A percentile compares a stretch with the other conserved stretches of the same genome.
Conservation (phyloP, 2,888 invertebrate species). For the Allacma fusca region DNA sequence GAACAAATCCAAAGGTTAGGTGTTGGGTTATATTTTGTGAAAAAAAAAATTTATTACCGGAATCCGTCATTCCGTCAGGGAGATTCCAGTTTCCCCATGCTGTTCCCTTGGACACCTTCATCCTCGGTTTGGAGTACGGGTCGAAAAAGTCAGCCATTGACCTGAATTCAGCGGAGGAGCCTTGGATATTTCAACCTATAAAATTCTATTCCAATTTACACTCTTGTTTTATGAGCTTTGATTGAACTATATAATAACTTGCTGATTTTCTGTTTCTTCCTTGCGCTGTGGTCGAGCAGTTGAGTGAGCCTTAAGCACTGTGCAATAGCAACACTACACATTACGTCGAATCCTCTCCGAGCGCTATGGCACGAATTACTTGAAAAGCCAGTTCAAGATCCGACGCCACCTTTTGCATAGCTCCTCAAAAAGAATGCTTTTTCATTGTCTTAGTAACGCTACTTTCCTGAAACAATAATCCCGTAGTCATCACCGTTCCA, state of each 20-base stretch:
- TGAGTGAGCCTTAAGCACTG: neutral
- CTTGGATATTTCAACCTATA: neutral
- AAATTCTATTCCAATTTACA: slow-evolving; percentile 20
- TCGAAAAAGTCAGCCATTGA: slow-evolving; percentile 44
- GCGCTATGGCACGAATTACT: neutral
- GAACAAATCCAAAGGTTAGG: slow-evolving; percentile 1
- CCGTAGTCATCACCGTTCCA: neutral
- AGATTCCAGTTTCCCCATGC: slow-evolving; percentile 56
- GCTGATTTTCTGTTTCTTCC: slow-evolving; percentile 20
- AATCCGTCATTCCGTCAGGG: slow-evolving; percentile 51
- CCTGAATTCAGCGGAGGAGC: neutral
- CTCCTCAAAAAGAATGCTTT: slow-evolving; percentile 9
- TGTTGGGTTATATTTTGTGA: neutral
- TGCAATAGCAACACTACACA: neutral
- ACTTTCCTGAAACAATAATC: neutral
- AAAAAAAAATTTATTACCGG: slow-evolving; percentile 46
- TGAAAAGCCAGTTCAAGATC: neutral
- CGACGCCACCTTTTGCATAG: slow-evolving; percentile 19
- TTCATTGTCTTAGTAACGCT: slow-evolving; percentile 4
- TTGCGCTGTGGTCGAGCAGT: slow-evolving; percentile 11
- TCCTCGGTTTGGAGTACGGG: slow-evolving; percentile 16
- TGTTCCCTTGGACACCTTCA: slow-evolving; percentile 40
- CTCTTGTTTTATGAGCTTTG: neutral
- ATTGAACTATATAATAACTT: neutral
- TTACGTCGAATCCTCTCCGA: slow-evolving; percentile 20